Base-by-base conservation (phyloP, 2,888 invertebrate genomes). In the Frankliniella intonsa region DNA sequence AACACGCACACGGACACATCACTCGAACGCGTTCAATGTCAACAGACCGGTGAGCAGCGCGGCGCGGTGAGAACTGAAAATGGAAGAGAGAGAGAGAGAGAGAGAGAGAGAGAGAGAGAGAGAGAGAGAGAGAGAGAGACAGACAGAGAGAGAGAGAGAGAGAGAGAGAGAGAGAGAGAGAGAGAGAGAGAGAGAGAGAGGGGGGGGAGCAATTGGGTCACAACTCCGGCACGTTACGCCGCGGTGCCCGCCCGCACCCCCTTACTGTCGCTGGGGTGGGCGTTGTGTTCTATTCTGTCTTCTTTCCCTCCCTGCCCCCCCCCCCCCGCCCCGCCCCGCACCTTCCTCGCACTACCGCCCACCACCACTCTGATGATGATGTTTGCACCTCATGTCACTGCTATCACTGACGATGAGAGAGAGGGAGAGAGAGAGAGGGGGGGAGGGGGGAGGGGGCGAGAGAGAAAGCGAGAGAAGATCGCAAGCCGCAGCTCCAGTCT, bases 21-120 rank as follows among this genome's bases (percentile, higher is more conserved):
- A 14, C 55, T 11, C 55, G 55, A 55, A 11, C 55, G 14, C 55
- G 38, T 38, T 38, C 38, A 38, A 5, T 19, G 55, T 55, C 55
- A 55, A 62, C 62, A 62, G 19, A 62, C 12, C 55, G 55, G 55
- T 55, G 55, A 14, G 55, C 62, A 19, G 55, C 7, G 10, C 14
- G 7, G 62, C 62, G 62, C n/a, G 17, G 14, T 7, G n/a, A 17
- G 8, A n/a, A 10, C 19, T 19, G 62, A 62, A n/a, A 17, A 17
- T 8, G 14, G 17, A 8, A 2, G 55, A n/a, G 17, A 17, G 17
- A 62, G 14, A 17, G 62, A 62, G 62, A 62, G 62, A 55, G 55
- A 55, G 55, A 55, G 55, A 55, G 55, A 55, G 55, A 55, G 55
- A 55, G 55, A 55, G 55, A 55, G 55, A 55, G 55, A 55, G 55